phyloP scores from a whole-genome alignment of 2,888 invertebrate species.

The Helicoverpa assulta region DNA sequence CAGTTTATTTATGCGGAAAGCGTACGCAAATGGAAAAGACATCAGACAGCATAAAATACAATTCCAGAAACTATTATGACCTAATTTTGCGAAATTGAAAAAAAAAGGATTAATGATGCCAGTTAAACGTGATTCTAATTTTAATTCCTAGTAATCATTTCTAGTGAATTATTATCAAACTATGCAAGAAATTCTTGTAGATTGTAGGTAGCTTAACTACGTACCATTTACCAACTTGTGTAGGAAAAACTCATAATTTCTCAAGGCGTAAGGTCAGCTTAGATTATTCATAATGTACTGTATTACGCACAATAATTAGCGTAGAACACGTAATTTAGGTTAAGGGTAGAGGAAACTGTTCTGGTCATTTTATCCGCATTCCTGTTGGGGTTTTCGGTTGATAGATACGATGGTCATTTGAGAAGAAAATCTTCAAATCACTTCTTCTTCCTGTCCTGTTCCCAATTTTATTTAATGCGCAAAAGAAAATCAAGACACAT shows the following conservation, averaged over 20 bases:
- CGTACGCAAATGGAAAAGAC: too few species aligned
- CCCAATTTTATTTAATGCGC: too few species aligned
- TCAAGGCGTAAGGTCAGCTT: constrained; percentile 28
- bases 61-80: too few species aligned
- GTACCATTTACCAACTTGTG: not conserved
- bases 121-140: constrained; percentile 20
- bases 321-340: constrained; percentile 32
- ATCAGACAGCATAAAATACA: too few species aligned
- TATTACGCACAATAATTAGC: constrained; percentile 9
- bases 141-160: constrained; percentile 4
- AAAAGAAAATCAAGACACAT: too few species aligned
- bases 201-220: not conserved
- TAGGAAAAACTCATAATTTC: constrained; percentile 28
- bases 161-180: constrained; percentile 10
- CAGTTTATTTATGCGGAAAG: too few species aligned
- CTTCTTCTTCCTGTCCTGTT: too few species aligned
- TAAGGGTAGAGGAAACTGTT: constrained; percentile 4
- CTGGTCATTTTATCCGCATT: not conserved
- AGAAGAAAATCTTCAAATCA: too few species aligned
- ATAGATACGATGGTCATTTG: too few species aligned
- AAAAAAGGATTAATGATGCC: constrained; percentile 17
- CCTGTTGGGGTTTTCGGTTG: not conserved
- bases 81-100: too few species aligned
- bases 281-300: constrained; percentile 10
- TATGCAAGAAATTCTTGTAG: constrained; percentile 1